Conservation (phyloP, 2,797 vertebrate genomes). For the Erethizon dorsatum region DNA sequence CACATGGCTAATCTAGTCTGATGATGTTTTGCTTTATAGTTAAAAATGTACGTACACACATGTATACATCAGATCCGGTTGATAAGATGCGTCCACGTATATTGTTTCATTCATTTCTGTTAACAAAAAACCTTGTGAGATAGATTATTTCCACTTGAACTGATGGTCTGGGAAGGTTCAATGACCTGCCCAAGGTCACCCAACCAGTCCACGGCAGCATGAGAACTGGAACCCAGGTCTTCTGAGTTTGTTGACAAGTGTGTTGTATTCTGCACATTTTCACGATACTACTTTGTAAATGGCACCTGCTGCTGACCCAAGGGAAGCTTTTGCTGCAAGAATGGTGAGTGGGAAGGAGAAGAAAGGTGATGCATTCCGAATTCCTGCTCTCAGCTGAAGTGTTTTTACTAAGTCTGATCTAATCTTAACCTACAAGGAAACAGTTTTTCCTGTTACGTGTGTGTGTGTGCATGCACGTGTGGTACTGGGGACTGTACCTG, state of each 20-base stretch:
- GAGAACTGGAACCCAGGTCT: background rate
- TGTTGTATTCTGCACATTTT: background rate
- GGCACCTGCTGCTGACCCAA: background rate
- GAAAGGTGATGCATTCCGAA: background rate
- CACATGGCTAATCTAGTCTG: background rate
- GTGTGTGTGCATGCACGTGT: background rate
- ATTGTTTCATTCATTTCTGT: slow-evolving; percentile 13
- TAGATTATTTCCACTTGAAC: background rate
- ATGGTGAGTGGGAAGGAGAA: background rate
- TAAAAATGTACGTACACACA: background rate
- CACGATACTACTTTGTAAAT: background rate
- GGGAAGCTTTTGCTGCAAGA: background rate
- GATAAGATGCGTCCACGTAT: background rate
- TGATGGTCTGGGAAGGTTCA: background rate
- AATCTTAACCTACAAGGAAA: background rate
- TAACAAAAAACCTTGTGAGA: background rate
- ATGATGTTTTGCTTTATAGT: background rate
- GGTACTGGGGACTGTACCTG: background rate
- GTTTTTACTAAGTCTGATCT: background rate
- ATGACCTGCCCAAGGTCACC: background rate
- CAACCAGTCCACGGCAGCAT: no score
- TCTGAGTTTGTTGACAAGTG: background rate
- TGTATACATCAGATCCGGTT: background rate
- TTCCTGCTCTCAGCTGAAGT: background rate
- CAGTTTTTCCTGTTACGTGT: background rate